Base-by-base conservation (phyloP, 2,113 vertebrate species). In the Myrmophylax atrothorax region DNA sequence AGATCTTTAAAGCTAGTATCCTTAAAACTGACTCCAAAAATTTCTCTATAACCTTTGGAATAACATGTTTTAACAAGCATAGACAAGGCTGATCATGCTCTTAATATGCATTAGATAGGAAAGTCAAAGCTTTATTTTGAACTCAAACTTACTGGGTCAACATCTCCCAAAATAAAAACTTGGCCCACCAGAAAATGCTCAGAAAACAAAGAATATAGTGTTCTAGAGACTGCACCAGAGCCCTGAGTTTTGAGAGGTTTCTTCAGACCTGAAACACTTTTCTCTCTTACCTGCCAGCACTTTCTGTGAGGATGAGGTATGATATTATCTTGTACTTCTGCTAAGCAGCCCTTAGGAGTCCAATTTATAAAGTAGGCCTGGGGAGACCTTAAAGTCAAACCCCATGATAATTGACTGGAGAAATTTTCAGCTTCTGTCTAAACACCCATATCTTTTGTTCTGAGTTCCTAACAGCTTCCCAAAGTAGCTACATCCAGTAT, bases 371-470 rank as follows among this genome's bases (percentile, higher is more conserved):
- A 47, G n/a, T 10, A 87, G 24, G 24, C 5, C 17, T 64, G 25
- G 49, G 85, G 40, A 88, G 8, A 15, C 9, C 60, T 28, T 64
- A 16, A 81, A 85, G 40, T 46, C 29, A 83, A 88, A 68, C 44
- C 14, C 7, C 16, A 20, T 40, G 60, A 25, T 28, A 46, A 77
- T 69, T 69, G 73, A 55, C 12, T 67, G 38, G 19, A 70, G 22
- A 0, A 0, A 84, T 52, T 59, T 23, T 67, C 2, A 0, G 4
- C 29, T 84, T 81, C 44, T 29, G 40, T 47, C 10, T 66, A 44
- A 85, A 66, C 1, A 6, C 10, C 2, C 0, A 0, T 35, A 47
- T 37, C 35, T 50, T 91, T 64, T 64, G 46, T 38, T 35, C 23
- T 33, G n/a, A 77, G 18, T n/a, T 80, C 28, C 59, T 66, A 55